These are phyloP conservation scores for Crypturellus undulatus DNA, from an alignment of 2,113 vertebrate genomes.

Conservation along the genomic window DNA sequence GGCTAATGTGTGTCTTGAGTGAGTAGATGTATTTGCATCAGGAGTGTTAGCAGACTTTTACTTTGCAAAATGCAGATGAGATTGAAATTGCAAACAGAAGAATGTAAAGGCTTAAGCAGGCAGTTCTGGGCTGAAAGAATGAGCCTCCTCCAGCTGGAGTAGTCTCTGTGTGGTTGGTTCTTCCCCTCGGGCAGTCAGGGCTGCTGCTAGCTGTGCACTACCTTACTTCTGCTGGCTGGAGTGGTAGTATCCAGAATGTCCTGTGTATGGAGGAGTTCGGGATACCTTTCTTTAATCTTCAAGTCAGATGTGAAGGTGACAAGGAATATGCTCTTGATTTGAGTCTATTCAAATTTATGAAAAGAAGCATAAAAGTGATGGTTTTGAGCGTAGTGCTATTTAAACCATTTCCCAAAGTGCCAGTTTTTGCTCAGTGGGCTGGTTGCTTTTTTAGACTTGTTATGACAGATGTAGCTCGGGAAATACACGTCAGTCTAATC, in stretches of 20 bases:
- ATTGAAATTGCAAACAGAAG: not conserved
- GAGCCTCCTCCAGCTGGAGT: not conserved
- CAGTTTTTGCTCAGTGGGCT: conserved; percentile 73
- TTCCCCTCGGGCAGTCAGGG: not conserved
- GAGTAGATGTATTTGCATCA: not conserved
- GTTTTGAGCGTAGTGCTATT: conserved; percentile 59
- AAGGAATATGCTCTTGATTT: conserved; percentile 16
- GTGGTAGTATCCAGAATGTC: not conserved
- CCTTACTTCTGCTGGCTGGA: not conserved
- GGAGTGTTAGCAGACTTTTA: not conserved
- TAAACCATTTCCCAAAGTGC: conserved; percentile 70
- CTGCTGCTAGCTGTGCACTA: not conserved
- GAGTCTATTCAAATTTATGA: conserved; percentile 44
- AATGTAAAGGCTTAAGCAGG: not conserved
- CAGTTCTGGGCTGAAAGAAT: not conserved
- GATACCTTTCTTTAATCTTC: not conserved
- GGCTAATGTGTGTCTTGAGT: not conserved
- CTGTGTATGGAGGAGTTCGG: not conserved
- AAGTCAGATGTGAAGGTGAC: conserved; percentile 6
- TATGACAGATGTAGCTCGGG: conserved; percentile 75
- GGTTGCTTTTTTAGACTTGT: conserved; percentile 72
- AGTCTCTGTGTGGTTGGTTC: not conserved
- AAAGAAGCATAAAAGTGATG: not conserved
- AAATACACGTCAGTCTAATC: conserved; percentile 70
- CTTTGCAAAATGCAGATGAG: not conserved